Conservation (phyloP, 2,113 vertebrate species). For the Xenopus laevis region DNA sequence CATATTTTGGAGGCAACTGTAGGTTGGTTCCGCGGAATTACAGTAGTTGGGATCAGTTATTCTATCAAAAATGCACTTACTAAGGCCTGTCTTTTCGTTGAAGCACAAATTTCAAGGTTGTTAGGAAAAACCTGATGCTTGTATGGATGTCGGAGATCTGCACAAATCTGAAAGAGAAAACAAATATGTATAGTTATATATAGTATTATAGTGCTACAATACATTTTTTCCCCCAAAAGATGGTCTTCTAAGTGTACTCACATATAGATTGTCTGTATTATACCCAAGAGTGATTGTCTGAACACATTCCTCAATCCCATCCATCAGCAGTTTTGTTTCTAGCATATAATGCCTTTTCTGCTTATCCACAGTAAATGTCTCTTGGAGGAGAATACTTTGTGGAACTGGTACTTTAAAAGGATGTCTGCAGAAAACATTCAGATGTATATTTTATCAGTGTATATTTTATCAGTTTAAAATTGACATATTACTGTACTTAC, state of each 20-base stretch:
- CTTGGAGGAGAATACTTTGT: conserved; percentile 69
- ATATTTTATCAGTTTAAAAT: too few species aligned
- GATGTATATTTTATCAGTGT: too few species aligned
- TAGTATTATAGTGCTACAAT: too few species aligned
- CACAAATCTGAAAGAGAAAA: conserved; percentile 67
- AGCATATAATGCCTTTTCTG: conserved; percentile 66
- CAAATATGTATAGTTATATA: too few species aligned
- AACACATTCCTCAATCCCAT: conserved; percentile 61
- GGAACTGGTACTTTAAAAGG: conserved; percentile 66
- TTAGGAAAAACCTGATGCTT: conserved; percentile 61
- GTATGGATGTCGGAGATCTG: conserved; percentile 71
- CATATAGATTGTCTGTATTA: conserved; percentile 64
- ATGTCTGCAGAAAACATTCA: conserved; percentile 61
- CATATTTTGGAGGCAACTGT: too few species aligned
- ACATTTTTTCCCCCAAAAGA: too few species aligned
- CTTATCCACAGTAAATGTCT: conserved; percentile 72
- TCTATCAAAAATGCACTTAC: conserved; percentile 50
- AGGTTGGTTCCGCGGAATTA: too few species aligned
- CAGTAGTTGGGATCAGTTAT: too few species aligned
- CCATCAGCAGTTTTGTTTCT: conserved; percentile 72
- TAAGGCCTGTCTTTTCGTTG: conserved; percentile 56
- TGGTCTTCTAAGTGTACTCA: conserved; percentile 57
- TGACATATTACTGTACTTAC: too few species aligned
- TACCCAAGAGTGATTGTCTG: conserved; percentile 75
- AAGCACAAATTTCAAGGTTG: conserved; percentile 70